phyloP scores from a whole-genome alignment of 2,113 vertebrate genomes.

The Microtus ochrogaster region DNA sequence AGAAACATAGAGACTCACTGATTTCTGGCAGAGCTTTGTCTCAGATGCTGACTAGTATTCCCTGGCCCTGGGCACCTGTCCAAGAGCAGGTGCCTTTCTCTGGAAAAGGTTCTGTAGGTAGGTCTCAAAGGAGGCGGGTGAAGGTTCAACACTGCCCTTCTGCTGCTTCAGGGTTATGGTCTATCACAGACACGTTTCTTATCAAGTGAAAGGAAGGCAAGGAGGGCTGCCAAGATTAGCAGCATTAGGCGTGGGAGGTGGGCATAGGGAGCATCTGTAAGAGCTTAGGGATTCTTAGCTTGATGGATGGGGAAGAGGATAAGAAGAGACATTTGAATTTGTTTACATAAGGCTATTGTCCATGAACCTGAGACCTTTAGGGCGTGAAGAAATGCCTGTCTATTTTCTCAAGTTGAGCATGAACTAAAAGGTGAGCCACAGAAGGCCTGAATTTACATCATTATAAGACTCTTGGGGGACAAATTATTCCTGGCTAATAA shows the following conservation, averaged over 20 bases:
- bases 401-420: conserved; percentile 49
- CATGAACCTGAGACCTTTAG: conserved; percentile 71
- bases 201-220: not conserved
- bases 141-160: not conserved
- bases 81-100: conserved; percentile 62
- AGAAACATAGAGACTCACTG: not conserved
- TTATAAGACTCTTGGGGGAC: not conserved
- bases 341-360: conserved; percentile 59
- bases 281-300: conserved; percentile 57
- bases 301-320: conserved; percentile 52
- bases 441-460: not conserved
- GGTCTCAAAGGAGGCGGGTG: conserved; percentile 35
- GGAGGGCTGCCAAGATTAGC: conserved; percentile 27
- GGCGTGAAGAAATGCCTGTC: conserved; percentile 53
- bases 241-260: conserved; percentile 18
- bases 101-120: conserved; percentile 44
- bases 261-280: conserved; percentile 66
- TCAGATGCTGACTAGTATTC: not conserved
- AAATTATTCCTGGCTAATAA: conserved; percentile 36
- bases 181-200: conserved; percentile 29
- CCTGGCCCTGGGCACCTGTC: not conserved
- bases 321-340: conserved; percentile 57
- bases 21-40: not conserved
- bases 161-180: not conserved
- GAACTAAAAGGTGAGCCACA: conserved; percentile 33